Conservation (phyloP, 2,797 vertebrate species). For the Gambusia yucatana region DNA sequence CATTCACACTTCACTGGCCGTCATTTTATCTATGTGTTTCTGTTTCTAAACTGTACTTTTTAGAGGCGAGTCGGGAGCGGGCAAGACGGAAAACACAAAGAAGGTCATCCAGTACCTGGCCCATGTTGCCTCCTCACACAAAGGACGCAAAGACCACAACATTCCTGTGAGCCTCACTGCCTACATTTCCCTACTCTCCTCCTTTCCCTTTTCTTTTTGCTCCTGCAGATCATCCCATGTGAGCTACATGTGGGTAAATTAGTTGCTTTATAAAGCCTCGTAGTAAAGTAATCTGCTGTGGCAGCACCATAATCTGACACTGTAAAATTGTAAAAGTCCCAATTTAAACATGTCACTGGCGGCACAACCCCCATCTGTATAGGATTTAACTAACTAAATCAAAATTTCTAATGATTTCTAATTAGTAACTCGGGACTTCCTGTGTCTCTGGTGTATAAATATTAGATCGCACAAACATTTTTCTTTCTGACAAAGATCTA, state of each 20-base stretch:
- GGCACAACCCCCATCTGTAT: too few relatives aligned
- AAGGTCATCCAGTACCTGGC: constrained; percentile 98
- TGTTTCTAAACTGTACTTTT: constrained; percentile 36
- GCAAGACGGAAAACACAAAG: constrained; percentile 97
- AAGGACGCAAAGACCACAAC: constrained; percentile 97
- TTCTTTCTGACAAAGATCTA: too few relatives aligned
- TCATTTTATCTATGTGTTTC: constrained; percentile 9
- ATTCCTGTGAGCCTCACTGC: constrained; percentile 87
- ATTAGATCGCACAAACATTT: neutral
- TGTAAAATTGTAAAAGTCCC: neutral
- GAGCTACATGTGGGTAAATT: neutral
- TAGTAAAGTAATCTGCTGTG: neutral
- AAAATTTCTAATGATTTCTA: neutral
- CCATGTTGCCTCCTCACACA: constrained; percentile 95
- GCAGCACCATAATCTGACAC: neutral
- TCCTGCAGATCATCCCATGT: constrained; percentile 1
- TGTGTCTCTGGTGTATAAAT: neutral
- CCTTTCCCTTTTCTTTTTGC: constrained; percentile 1
- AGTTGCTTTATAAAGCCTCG: neutral
- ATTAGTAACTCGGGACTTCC: neutral
- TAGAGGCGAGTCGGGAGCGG: constrained; percentile 96
- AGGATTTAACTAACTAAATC: neutral
- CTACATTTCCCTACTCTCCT: constrained; percentile 15
- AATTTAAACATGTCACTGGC: neutral
- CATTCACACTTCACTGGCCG: neutral